Evolutionary conservation across 2,797 vertebrate genomes (phyloP), one percentile per base, ranked within the genome.

Genomic region (Rhinatrema bivittatum): DNA sequence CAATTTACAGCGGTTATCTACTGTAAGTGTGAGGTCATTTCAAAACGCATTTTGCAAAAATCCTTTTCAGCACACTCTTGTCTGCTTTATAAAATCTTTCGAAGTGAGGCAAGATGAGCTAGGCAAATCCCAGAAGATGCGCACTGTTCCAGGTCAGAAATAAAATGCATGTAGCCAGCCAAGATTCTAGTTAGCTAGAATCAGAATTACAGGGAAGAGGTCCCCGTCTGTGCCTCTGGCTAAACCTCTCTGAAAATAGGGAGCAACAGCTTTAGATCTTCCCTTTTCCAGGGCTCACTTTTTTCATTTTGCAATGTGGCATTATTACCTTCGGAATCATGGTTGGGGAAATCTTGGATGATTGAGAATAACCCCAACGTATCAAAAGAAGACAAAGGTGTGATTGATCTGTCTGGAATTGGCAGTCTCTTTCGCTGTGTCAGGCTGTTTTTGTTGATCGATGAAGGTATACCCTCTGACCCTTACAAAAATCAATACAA

Each of bases 401-500:
- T 76, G 78, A 92, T 94, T 82, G 89, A 97, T 93, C 87, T 84
- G 83, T 91, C 91, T 93, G 87, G 83, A 86, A 76, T 79, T 82
- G 73, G 70, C 68, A 75, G 78, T 79, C 74, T 62, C 72, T 76
- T 77, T 81, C 81, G 85, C 86, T 88, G 82, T 84, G 79, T 92
- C 87, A 93, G 86, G 79, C 84, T 86, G 79, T 88, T 89, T n/a
- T 88, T 69, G 79, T 75, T 77, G 83, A 87, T 93, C 87, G 81
- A 87, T 91, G 84, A 64, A 81, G 81, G 70, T 78, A 73, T 82
- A 84, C 82, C 84, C 83, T 84, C 78, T 90, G 86, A 91, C 88
- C 87, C 83, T 78, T 79, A 72, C 70, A 81, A 87, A 70, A 85
- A 91, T 93, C 91, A 83, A 87, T 91, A 60, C 25, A 62, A 88